Base-by-base conservation (phyloP, 2,888 invertebrate genomes). In the Lymantria monacha region DNA sequence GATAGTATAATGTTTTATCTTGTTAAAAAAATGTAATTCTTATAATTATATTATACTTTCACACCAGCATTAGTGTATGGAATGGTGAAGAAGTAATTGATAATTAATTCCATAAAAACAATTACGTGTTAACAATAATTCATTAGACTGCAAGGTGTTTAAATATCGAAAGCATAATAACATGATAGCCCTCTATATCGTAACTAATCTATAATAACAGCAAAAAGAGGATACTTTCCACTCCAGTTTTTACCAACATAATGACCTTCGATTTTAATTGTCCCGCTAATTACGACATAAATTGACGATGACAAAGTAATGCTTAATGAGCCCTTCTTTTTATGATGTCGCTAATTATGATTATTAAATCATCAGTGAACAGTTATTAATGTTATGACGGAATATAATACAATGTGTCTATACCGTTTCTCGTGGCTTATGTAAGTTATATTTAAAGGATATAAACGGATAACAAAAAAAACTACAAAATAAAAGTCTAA, bases 231-330 rank as follows among this genome's bases (percentile, higher is more conserved):
- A 84, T 82, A 80, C 74, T 83, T 81, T 79, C 81, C 83, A 76
- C 79, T 81, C 79, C 68, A 79, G 76, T 87, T 89, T 87, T 88
- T 87, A 76, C 76, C 57, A 74, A 72, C 66, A 54, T 86, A 87
- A 87, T 83, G 83, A 81, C 81, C 83, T 85, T 84, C 85, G 83
- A 87, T 84, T 81, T 83, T 87, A 89, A 90, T 89, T 83, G 72
- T 70, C 70, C 68, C 55, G 74, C 68, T 87, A 88, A 90, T 90
- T 89, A 88, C 86, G 72, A 82, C 78, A 84, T 85, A 88, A 87
- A 87, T 89, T 84, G 79, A 78, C 76, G 80, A 80, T 79, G 73
- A 63, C 69, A 59, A 66, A 85, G 84, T 89, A 88, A 90, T 89
- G 88, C 88, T 87, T 90, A 90, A 90, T 84, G 63, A 67, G 78